Base-by-base conservation (phyloP, 2,888 invertebrate species). In the Drosophila cyrtoloma region DNA sequence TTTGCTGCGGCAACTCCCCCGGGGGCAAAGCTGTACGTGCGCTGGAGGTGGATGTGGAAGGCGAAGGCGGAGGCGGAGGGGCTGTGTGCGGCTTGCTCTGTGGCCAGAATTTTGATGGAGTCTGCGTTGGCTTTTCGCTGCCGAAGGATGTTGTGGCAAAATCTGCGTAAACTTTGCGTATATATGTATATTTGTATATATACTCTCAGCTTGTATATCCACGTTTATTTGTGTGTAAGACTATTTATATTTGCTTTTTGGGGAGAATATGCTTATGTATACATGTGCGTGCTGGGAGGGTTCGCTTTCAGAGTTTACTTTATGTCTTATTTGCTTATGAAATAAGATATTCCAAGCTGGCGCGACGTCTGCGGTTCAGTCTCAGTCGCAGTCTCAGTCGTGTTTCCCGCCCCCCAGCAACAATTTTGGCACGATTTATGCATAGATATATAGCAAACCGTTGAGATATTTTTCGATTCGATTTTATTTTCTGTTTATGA, bases 41-140 rank as follows among this genome's bases (percentile, higher is more conserved):
- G 50, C 63, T 33, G 60, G 42, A 22, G 42, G 6, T 39, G 56
- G 32, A 28, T 47, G 22, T 33, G 59, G 32, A 56, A 47, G 30
- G 19, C 14, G 30, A 1, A 22, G 39, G 2, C 10, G 59, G 50
- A 28, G 55, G 47, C 19, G 55, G 37, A 44, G 59, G 50, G 32
- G 71, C 51, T 55, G 53, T 44, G 67, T 81, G 74, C 63, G 74
- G 74, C 78, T 71, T 77, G 80, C 76, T 76, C 80, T 92, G 91
- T 84, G 91, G 91, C 91, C 90, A 91, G 91, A 92, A 92, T 92
- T 91, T 91, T 91, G 91, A 92, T 91, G 78, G 90, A 85, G 73
- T 82, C 67, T 67, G 71, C 58, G 65, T 67, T 75, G 73, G 57
- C 84, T 81, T 81, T 77, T 79, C 71, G 63, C 81, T 44, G 84